These are phyloP conservation scores for Drosophila sproati DNA, from an alignment of 1,140 invertebrate species.

Conservation along the genomic window DNA sequence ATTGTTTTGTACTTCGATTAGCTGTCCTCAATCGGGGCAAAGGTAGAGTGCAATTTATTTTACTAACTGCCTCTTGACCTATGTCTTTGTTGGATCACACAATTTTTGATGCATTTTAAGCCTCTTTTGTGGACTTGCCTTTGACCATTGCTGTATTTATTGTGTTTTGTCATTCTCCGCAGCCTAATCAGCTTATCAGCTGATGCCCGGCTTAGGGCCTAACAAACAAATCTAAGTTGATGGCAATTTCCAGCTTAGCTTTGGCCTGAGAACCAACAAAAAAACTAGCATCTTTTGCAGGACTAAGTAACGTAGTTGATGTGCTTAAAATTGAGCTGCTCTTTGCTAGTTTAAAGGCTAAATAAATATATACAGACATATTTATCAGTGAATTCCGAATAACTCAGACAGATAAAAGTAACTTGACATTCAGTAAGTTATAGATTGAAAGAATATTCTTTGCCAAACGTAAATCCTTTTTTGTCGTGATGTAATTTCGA, in stretches of 20 bases:
- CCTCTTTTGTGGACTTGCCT: neutral
- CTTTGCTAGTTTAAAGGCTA: too few relatives aligned
- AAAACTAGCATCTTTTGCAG: constrained; percentile 1
- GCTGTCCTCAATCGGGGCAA: neutral
- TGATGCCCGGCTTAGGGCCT: constrained; percentile 19
- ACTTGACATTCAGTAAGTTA: too few relatives aligned
- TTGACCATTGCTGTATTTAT: neutral
- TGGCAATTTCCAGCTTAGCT: constrained; percentile 8
- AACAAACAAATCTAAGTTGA: constrained; percentile 33
- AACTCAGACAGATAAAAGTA: too few relatives aligned
- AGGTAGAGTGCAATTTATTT: neutral
- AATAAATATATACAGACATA: too few relatives aligned
- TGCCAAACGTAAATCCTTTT: too few relatives aligned
- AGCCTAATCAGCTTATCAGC: constrained; percentile 28
- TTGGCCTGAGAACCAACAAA: neutral
- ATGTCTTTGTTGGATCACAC: neutral
- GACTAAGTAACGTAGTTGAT: constrained; percentile 5
- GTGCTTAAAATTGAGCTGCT: neutral
- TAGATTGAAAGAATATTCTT: too few relatives aligned
- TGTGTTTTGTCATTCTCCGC: neutral
- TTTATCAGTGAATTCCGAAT: too few relatives aligned
- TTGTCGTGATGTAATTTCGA: too few relatives aligned
- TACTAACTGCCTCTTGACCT: neutral
- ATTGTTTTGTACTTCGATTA: neutral
- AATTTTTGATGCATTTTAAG: neutral